Evolutionary conservation across 2,113 vertebrate species (phyloP).

Genomic region (Pyrgilauda ruficollis): DNA sequence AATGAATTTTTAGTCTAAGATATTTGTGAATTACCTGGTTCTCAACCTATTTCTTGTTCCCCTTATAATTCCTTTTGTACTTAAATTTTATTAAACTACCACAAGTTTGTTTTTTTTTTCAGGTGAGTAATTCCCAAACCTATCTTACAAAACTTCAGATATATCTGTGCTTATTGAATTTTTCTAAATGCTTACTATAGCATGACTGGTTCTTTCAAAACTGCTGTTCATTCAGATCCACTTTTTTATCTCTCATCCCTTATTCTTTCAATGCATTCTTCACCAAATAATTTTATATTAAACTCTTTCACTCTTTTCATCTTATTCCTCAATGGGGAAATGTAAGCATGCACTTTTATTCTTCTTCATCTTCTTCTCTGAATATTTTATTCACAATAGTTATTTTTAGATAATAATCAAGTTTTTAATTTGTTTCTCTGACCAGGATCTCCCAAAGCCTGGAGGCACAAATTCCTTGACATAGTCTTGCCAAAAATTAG

Average conservation of each 20-base stretch:
- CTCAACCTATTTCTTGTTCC: background rate
- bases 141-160: background rate
- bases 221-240: background rate
- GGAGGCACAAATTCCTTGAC: background rate
- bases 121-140: background rate
- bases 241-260: background rate
- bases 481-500: background rate
- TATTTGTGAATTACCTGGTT: background rate
- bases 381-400: background rate
- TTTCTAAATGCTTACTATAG: background rate
- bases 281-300: background rate
- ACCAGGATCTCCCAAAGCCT: background rate
- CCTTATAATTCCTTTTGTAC: background rate
- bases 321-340: background rate
- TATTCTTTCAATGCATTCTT: background rate
- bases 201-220: background rate
- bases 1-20: background rate
- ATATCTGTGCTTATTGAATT: background rate
- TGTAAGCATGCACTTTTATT: background rate
- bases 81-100: background rate
- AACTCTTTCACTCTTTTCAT: background rate
- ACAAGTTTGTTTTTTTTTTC: background rate
- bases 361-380: background rate
- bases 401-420: background rate
- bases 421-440: background rate